Evolutionary conservation across 2,797 vertebrate genomes (phyloP).

Genomic region (Phrynocephalus guinanensis): DNA sequence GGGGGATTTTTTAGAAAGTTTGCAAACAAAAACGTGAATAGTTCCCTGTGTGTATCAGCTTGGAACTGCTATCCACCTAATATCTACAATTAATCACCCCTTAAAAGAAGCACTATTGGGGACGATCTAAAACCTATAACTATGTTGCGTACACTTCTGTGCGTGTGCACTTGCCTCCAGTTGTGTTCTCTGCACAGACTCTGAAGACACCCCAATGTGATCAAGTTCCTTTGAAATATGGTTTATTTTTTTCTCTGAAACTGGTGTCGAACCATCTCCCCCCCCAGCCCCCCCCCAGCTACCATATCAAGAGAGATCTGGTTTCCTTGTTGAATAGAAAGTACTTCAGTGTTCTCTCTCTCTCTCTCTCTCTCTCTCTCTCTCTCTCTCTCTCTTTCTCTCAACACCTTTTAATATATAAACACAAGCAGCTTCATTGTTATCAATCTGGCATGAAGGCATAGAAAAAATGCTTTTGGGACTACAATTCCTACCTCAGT

Average conservation of each 20-base stretch:
- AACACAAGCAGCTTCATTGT: too few species aligned
- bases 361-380: too few species aligned
- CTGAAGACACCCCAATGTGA: constrained; percentile 30
- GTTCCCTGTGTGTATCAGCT: constrained; percentile 36
- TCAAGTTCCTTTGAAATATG: constrained; percentile 46
- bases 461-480: too few species aligned
- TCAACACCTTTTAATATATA: too few species aligned
- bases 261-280: neutral
- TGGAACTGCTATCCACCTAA: constrained; percentile 35
- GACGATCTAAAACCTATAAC: constrained; percentile 49
- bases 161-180: constrained; percentile 31
- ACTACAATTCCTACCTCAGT: too few species aligned
- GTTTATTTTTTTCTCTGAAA: constrained; percentile 37
- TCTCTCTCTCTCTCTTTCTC: too few species aligned
- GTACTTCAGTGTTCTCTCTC: neutral
- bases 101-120: constrained; percentile 47
- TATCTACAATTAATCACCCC: constrained; percentile 45
- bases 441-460: too few species aligned
- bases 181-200: constrained; percentile 27
- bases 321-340: too few species aligned
- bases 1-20: neutral
- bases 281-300: too few species aligned
- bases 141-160: constrained; percentile 28
- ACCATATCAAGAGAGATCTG: neutral
- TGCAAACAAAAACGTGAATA: constrained; percentile 41